A percentile compares a stretch with the other conserved stretches of the same genome.
phyloP scores from a whole-genome alignment of 2,113 vertebrate genomes.

The Alces alces region DNA sequence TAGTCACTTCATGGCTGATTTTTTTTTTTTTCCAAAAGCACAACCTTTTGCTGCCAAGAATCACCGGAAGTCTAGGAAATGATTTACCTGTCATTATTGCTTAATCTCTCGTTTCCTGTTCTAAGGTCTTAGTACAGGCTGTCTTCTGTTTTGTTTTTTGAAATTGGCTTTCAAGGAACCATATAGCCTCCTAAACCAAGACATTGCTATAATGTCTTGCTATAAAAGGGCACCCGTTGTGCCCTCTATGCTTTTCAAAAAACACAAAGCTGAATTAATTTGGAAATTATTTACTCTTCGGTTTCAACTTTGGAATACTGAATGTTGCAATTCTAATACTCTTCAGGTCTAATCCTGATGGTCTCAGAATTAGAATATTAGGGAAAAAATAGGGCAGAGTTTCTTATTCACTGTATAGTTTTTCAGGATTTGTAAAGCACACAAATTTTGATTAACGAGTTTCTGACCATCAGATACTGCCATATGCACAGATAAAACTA shows the following conservation, averaged over 20 bases:
- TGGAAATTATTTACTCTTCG: slow-evolving; percentile 59
- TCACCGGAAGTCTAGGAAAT: slow-evolving; percentile 84
- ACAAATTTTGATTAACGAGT: background rate
- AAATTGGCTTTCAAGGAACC: slow-evolving; percentile 73
- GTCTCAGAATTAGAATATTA: background rate
- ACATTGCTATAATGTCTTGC: background rate
- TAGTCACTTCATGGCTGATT: slow-evolving; percentile 78
- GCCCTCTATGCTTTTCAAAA: slow-evolving; percentile 65
- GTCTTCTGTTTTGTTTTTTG: slow-evolving; percentile 70
- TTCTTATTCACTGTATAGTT: background rate
- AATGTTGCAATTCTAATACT: slow-evolving; percentile 33
- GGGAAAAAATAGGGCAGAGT: background rate
- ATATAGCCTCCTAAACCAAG: slow-evolving; percentile 50
- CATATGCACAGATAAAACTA: background rate
- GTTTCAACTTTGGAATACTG: slow-evolving; percentile 44
- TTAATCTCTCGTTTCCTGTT: slow-evolving; percentile 84
- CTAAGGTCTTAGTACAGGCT: slow-evolving; percentile 73
- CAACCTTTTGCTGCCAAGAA: slow-evolving; percentile 80
- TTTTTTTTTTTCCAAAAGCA: slow-evolving; percentile 60
- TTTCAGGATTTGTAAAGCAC: background rate
- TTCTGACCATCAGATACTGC: background rate
- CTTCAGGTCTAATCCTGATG: background rate
- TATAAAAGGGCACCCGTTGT: background rate
- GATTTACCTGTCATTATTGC: slow-evolving; percentile 82
- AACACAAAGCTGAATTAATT: slow-evolving; percentile 75